Base-by-base conservation (phyloP, 2,113 vertebrate genomes). In the Apaloderma vittatum region DNA sequence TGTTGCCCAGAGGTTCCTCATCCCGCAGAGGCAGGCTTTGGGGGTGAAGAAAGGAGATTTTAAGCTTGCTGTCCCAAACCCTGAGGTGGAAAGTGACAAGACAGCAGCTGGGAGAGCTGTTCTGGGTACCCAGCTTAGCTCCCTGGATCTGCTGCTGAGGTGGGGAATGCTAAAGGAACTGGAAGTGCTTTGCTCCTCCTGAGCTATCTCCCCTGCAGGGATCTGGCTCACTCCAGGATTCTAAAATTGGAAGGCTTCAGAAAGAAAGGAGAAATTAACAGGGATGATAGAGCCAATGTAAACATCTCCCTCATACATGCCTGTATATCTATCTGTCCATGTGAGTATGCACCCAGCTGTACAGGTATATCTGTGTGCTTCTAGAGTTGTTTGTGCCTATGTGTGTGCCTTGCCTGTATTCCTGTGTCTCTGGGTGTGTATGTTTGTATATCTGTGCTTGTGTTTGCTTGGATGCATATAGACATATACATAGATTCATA, bases 81-180 rank as follows among this genome's bases (percentile, higher is more conserved):
- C 29, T 85, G 77, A 36, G 55, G 20, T 23, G 40, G 29, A 90
- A 95, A 94, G 90, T 86, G 34, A 61, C 83, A 74, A 95, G 52
- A 55, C 80, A 95, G 93, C 36, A 93, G 20, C 80, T 66, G 55
- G 32, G 46, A 94, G 81, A 93, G 20, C 36, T 2, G 13, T 66
- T 51, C 94, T 90, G 88, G 66, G n/a, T 86, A 29, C 59, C 22
- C 63, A 77, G 71, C 36, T 90, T 63, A 34, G 71, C 43, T 88
- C 59, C 70, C 59, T 54, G 40, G 13, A 58, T 84, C 49, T 74
- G 46, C 82, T 86, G 55, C 67, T 74, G 63, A 30, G 30, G 55
- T 37, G 45, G 37, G 37, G 51, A 86, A 46, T 24, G 4, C 77
- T 37, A 72, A 76, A 71, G 61, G 58, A 76, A 67, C 45, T 67